A percentile compares a stretch with the other conserved stretches of the same genome.
Evolutionary conservation across 2,888 invertebrate species (phyloP).

Genomic region (Melangyna quadrimaculata): DNA sequence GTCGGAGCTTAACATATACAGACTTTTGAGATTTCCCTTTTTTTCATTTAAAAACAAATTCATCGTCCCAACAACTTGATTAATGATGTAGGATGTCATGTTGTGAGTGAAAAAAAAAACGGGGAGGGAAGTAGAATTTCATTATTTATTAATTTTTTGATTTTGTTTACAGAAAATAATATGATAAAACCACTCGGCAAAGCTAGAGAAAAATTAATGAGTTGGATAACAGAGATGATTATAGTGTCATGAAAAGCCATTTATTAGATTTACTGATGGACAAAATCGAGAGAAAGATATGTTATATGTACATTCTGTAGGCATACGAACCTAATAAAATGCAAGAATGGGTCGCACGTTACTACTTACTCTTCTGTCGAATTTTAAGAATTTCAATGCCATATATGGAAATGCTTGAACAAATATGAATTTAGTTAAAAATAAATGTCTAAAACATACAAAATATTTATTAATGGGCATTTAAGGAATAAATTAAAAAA

Average conservation of each 20-base stretch:
- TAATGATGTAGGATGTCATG: neutral
- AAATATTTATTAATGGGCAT: no score
- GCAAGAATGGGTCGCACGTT: no score
- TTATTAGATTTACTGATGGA: neutral
- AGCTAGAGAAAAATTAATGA: neutral
- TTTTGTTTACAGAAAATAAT: neutral
- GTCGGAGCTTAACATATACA: neutral
- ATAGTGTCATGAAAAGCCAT: neutral
- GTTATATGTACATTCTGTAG: neutral
- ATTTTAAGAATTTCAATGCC: no score
- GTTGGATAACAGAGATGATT: neutral
- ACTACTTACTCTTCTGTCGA: no score
- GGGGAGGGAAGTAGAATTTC: neutral
- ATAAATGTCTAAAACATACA: no score
- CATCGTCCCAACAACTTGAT: neutral
- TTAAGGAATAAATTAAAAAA: no score
- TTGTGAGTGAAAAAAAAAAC: neutral
- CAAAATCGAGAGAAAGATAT: neutral
- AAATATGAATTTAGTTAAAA: no score
- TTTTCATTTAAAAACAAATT: neutral
- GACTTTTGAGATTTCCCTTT: neutral
- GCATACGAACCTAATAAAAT: no score
- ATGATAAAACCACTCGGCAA: neutral
- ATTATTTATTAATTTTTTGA: neutral
- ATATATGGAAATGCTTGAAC: no score